phyloP scores from a whole-genome alignment of 2,797 vertebrate species.

The Microctenopoma lineatum region DNA sequence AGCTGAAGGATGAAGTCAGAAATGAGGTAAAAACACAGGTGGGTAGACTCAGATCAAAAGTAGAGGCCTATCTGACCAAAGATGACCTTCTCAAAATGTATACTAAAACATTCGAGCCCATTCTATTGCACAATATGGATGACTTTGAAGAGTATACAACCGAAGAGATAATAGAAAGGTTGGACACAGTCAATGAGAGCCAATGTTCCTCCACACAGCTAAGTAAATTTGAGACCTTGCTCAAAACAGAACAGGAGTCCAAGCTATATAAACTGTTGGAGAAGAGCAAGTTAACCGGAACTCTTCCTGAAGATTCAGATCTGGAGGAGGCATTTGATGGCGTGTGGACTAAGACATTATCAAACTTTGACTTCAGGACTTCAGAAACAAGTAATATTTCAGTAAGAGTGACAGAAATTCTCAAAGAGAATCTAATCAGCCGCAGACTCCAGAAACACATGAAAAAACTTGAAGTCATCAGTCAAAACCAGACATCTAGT shows the following conservation, averaged over 20 bases:
- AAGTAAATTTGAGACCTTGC: slow-evolving; percentile 63
- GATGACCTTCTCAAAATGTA: slow-evolving; percentile 62
- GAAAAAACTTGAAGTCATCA: slow-evolving; percentile 51
- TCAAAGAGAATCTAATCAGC: slow-evolving; percentile 73
- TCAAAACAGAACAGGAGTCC: slow-evolving; percentile 68
- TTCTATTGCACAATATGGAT: slow-evolving; percentile 64
- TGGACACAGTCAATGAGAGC: slow-evolving; percentile 60
- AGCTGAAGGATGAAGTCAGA: slow-evolving; percentile 63
- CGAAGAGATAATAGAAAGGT: slow-evolving; percentile 52
- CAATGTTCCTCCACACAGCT: slow-evolving; percentile 71
- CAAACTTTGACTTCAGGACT: slow-evolving; percentile 68
- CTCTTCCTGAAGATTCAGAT: slow-evolving; percentile 61
- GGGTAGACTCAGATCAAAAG: slow-evolving; percentile 57
- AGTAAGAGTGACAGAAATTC: slow-evolving; percentile 60
- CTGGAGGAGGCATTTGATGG: slow-evolving; percentile 78
- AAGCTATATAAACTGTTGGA: slow-evolving; percentile 68
- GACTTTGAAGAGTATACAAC: slow-evolving; percentile 63
- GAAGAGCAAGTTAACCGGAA: slow-evolving; percentile 59
- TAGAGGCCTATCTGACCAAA: slow-evolving; percentile 66
- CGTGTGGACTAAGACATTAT: slow-evolving; percentile 74
- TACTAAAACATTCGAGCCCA: slow-evolving; percentile 62
- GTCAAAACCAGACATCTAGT: slow-evolving; percentile 24
- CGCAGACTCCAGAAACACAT: slow-evolving; percentile 73
- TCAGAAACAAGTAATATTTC: slow-evolving; percentile 72
- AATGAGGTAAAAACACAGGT: slow-evolving; percentile 64